These are phyloP conservation scores for Myotis davidii DNA, from an alignment of 2,113 vertebrate genomes.

Conservation along the genomic window DNA sequence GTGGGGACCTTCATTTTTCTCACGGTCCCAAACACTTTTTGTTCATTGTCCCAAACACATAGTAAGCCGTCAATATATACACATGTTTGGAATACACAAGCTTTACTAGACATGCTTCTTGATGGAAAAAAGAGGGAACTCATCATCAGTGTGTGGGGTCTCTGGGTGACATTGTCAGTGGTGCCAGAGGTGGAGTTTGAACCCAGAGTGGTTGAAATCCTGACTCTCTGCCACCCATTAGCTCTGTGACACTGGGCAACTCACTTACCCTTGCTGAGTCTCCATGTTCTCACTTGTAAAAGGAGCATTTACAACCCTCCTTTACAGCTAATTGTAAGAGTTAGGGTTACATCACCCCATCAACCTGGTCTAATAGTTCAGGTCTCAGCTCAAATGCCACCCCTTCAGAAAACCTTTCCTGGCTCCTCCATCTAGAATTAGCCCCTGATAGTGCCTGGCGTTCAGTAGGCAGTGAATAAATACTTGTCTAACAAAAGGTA, in stretches of 20 bases:
- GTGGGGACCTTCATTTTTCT: not conserved
- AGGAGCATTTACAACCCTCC: conserved; percentile 16
- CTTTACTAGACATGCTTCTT: not conserved
- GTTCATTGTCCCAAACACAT: not conserved
- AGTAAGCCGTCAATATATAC: not conserved
- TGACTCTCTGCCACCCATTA: not conserved
- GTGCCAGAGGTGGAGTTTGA: conserved; percentile 2
- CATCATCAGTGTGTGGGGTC: not conserved
- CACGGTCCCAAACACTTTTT: not conserved
- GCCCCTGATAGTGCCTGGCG: not conserved
- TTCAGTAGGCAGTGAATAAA: not conserved
- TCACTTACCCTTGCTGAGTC: not conserved
- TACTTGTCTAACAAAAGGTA: not conserved
- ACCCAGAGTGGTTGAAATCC: conserved; percentile 1
- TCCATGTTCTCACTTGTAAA: conserved; percentile 33
- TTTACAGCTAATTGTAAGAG: conserved; percentile 1
- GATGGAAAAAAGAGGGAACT: not conserved
- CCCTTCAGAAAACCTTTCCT: conserved; percentile 25
- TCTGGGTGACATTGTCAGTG: not conserved
- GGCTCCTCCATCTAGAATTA: not conserved
- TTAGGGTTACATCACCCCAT: not conserved
- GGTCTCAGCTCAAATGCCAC: not conserved
- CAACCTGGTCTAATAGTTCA: not conserved
- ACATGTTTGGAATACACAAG: not conserved
- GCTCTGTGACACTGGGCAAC: conserved; percentile 25